Base-by-base conservation (phyloP, 2,888 invertebrate species). In the Pyrocoelia pectoralis region DNA sequence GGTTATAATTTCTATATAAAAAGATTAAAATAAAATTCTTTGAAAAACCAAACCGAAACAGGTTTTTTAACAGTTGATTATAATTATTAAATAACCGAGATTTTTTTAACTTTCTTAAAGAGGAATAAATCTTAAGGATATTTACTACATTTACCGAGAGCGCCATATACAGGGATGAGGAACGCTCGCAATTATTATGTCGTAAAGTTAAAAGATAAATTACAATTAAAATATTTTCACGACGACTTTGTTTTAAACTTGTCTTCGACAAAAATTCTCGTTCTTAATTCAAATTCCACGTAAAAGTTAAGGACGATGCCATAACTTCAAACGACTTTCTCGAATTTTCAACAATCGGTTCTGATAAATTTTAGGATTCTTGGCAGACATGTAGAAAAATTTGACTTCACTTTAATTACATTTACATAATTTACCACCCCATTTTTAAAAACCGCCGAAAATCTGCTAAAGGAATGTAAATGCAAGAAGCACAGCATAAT, bases 21-120 rank as follows among this genome's bases (percentile, higher is more conserved):
- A 43, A 43, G 41, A 43, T 43, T 43, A 43, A 43, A 43, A 43
- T 13, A 13, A 43, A 43, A 43, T 43, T 43, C 41, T 43, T 43
- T 15, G 41, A 43, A 43, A 43, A 43, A 43, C 41, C 41, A 15
- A 33, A 13, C 41, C 15, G 15, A 43, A 43, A 43, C 41, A 8
- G 41, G 41, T 43, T 43, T 43, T 43, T 43, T 43, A 13, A 43
- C 12, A 43, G 41, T 43, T 43, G 13, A 43, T 43, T 9, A 43
- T 13, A 43, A 43, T 43, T 43, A 43, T 43, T 43, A 43, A 43
- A 43, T 43, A 43, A 43, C 8, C 13, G 8, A 43, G 8, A 43
- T 15, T 43, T 43, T 38, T 15, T 43, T 12, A 40, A 2, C 15
- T 43, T 43, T n/a, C 15, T 43, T 43, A 2, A 4, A 43, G 24